Base-by-base conservation (phyloP, 2,113 vertebrate species). In the Podarcis raffonei region DNA sequence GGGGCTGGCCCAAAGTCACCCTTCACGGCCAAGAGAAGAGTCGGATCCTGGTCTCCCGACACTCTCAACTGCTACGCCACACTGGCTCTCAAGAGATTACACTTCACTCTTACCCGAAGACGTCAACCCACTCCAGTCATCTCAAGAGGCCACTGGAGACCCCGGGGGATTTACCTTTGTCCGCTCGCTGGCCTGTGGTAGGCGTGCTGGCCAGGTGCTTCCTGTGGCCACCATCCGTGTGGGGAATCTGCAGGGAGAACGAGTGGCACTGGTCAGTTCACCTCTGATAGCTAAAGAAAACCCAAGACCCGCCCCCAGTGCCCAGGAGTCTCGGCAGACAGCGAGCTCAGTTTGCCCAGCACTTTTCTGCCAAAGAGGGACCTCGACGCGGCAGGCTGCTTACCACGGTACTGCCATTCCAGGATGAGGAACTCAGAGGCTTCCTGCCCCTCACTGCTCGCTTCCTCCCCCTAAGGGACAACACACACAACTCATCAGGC, bases 131-230 rank as follows among this genome's bases (percentile, higher is more conserved):
- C 59, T 1, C 59, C 59, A 62, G 23, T 23, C 12, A 75, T 32
- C 27, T 23, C 13, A 20, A 75, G 6, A 23, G 1, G 1, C 53
- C 53, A 62, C 2, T 30, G 0, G 16, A 32, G 20, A 25, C 3
- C 13, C 30, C 2, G 12, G 9, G 1, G 23, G 11, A 81, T 94
- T 53, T 91, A 94, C 95, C 96, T 95, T 94, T 95, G 16, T 88
- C 92, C 5, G 80, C 89, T 82, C 87, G 92, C 86, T 65, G 83
- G 48, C 88, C 89, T 0, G 91, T 89, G 22, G 59, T 71, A 1
- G 91, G 88, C 23, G 88, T 89, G 69, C 15, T 92, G 9, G 83
- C 81, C 86, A 93, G 86, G 59, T 2, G 77, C 74, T 84, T 95
- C 78, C 90, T 85, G 84, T 32, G 87, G 27, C 82, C 27, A 0